Percentiles rank a stretch among this genome's conserved stretches.
phyloP scores from a whole-genome alignment of 2,797 vertebrate genomes.

The Xenopus petersii region DNA sequence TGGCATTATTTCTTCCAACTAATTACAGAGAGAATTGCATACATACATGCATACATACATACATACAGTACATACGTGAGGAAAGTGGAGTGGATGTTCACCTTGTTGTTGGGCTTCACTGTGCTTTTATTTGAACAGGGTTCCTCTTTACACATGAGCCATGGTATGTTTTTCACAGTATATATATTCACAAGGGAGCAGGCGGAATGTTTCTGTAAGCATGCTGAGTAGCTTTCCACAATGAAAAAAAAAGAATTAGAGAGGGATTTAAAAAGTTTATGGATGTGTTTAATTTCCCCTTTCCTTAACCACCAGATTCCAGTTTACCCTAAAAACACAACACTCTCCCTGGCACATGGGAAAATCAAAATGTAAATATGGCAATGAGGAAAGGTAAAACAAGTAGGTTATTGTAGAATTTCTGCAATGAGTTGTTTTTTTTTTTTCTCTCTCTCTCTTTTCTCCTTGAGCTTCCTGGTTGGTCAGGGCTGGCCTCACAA shows the following conservation, averaged over 20 bases:
- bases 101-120: too few relatives aligned
- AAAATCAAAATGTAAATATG: not conserved
- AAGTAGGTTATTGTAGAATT: constrained; percentile 51
- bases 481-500: constrained; percentile 65
- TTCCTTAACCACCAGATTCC: not conserved
- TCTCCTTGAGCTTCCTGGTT: constrained; percentile 64
- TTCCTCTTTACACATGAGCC: not conserved
- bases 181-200: not conserved
- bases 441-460: not conserved
- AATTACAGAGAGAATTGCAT: too few relatives aligned
- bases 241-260: not conserved
- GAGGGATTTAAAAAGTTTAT: not conserved
- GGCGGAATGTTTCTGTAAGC: constrained; percentile 24
- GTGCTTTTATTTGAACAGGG: not conserved
- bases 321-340: not conserved
- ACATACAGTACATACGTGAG: too few relatives aligned
- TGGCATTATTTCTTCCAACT: too few relatives aligned
- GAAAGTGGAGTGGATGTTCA: too few relatives aligned
- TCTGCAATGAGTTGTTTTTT: constrained; percentile 9
- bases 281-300: constrained; percentile 34
- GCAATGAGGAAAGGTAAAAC: constrained; percentile 50
- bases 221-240: constrained; percentile 10
- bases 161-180: not conserved
- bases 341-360: too few relatives aligned
- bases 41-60: too few relatives aligned